Percentiles rank a stretch among this genome's conserved stretches.
phyloP scores from a whole-genome alignment of 2,797 vertebrate species.

The Alectoris magna region DNA sequence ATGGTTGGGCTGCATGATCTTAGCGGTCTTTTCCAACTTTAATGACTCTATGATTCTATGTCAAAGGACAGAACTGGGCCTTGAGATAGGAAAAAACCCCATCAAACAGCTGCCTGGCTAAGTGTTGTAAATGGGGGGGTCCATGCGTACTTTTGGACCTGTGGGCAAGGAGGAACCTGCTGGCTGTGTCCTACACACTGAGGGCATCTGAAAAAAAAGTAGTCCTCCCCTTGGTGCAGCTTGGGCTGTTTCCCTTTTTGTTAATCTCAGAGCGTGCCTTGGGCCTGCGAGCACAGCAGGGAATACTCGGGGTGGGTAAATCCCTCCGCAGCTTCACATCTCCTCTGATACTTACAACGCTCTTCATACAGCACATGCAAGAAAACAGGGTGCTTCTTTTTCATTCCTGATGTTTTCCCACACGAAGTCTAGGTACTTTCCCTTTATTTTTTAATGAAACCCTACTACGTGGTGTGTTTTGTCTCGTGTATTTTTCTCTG shows the following conservation, averaged over 20 bases:
- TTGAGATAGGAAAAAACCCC: fast-evolving
- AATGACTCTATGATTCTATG: no score
- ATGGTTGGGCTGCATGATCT: no score
- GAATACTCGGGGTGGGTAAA: neutral
- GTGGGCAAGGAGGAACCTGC: neutral
- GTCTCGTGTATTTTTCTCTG: neutral
- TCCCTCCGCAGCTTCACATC: neutral
- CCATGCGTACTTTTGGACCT: fast-evolving
- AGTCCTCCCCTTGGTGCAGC: neutral
- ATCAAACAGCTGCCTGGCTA: neutral
- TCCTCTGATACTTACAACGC: neutral
- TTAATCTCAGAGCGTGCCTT: neutral
- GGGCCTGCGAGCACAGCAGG: neutral
- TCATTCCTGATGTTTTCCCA: constrained; percentile 43
- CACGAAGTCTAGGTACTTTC: neutral
- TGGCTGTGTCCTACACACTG: neutral
- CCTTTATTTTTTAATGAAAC: neutral
- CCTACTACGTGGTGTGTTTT: neutral
- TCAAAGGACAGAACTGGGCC: neutral
- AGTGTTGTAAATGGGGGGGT: neutral
- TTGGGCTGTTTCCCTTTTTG: neutral
- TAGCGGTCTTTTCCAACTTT: no score
- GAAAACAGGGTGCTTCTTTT: neutral
- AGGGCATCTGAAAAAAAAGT: neutral
- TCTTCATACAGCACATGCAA: constrained; percentile 6